Evolutionary conservation across 2,113 vertebrate genomes (phyloP), one percentile per base, ranked within the genome.

Genomic region (Marmota monax): DNA sequence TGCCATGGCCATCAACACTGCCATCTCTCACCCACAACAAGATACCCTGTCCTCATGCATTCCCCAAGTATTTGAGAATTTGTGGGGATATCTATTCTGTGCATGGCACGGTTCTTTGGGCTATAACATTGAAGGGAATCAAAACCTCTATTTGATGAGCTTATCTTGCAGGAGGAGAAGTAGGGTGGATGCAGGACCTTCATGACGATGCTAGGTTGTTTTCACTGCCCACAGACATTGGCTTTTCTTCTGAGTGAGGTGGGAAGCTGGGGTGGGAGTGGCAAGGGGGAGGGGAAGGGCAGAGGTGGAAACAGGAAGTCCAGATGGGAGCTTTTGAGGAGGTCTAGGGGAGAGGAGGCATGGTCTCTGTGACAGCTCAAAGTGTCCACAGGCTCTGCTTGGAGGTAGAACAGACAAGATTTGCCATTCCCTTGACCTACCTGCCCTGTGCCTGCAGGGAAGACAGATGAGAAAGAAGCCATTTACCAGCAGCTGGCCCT

Each of bases 111-210:
- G 29, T 32, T 48, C n/a, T 79, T 56, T 45, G 67, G 29, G 72
- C 5, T 56, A 16, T 4, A 37, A 17, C 34, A 32, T 6, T 86
- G 48, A 39, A 65, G 84, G 82, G 32, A 22, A 1, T 78, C 51
- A 32, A 88, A 77, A 45, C 34, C 17, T 77, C 11, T 77, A 0
- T 20, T 73, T 82, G 78, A 67, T 34, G 23, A 65, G 65, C 45
- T 76, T 42, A 25, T 56, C 25, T 88, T 85, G 39, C 12, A 93
- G 92, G 61, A 73, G 80, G 65, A 84, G 82, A 92, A 92, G 82
- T 11, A 56, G 32, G 27, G 17, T 48, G 65, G 10, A 2, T 45
- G 34, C 61, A 88, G 42, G 61, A 53, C 51, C 65, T 80, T 0
- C 0, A 20, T 34, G 27, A 42, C 1, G 39, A 58, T 45, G n/a